Base-by-base conservation (phyloP, 2,888 invertebrate species). In the Amphiduros pacificus region DNA sequence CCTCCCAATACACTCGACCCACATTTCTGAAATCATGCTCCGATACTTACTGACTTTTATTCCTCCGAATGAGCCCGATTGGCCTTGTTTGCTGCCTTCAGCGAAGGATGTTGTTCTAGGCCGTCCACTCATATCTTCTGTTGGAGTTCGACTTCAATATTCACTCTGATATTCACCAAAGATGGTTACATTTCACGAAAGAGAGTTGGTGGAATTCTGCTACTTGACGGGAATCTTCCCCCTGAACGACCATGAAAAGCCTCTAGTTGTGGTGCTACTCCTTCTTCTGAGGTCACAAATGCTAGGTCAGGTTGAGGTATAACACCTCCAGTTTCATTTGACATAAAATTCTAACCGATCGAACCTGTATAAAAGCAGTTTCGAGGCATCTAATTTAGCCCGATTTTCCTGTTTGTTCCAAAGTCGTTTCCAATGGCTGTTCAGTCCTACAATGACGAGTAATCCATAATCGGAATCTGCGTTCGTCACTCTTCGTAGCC, bases 101-200 rank as follows among this genome's bases (percentile, higher is more conserved):
- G 64, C 64, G 40, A 68, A 65, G 4, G 68, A 68, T 17, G 68
- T 66, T 22, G 68, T 67, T 60, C 68, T 62, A 20, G 67, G 68
- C 22, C 68, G 52, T 50, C 58, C 61, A 55, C 62, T 66, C 66
- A 66, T 66, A 27, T n/a, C 31, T 17, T 27, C 17, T 27, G 2
- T 24, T 24, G 17, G 51, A 27, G 14, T 17, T 22, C 51, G 14
- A n/a, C 17, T 51, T 14, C 6, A 17, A 51, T 6, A 3, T 51
- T 51, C 26, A 11, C 4, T 4, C 4, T 2, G 17, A 17, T 24
- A 24, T 27, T 27, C 51, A 17, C 51, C 51, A 3, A 51, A 27
- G 22, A 17, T 48, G 14, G 11, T 20, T 20, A 48, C 17, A 48
- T 48, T 48, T 17, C 49, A 48, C 17, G 36, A 11, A 9, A 9